Percentiles rank a stretch among this genome's conserved stretches.
Conservation (phyloP, 2,888 invertebrate genomes). For the Oligia latruncula region DNA sequence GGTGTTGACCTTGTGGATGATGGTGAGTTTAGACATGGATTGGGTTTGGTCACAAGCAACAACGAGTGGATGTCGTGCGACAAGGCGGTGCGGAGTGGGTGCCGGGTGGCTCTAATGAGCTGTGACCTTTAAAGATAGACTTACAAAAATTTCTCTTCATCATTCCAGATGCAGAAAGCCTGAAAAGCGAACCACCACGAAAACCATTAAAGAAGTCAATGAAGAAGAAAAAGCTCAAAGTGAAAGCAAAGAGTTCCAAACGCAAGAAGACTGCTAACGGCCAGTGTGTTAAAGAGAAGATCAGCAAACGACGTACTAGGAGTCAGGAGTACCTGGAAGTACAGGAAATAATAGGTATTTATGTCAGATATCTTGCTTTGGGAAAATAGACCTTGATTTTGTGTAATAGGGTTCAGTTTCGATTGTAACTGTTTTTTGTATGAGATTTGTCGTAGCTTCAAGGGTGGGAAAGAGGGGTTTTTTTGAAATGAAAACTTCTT, state of each 20-base stretch:
- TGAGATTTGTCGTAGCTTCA: background rate
- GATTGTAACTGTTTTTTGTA: background rate
- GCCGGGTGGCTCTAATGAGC: too few species aligned
- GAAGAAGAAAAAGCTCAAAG: constrained; percentile 51
- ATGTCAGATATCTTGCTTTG: background rate
- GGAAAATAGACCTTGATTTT: background rate
- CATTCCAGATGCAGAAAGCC: constrained; percentile 42
- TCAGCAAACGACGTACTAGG: constrained; percentile 44
- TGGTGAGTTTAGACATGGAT: constrained; percentile 26
- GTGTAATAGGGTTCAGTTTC: background rate
- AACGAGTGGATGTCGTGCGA: too few species aligned
- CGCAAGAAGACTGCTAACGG: constrained; percentile 37
- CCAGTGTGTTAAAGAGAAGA: constrained; percentile 29
- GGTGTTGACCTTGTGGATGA: background rate
- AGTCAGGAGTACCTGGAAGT: constrained; percentile 37
- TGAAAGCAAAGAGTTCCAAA: constrained; percentile 40
- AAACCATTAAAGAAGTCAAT: constrained; percentile 39
- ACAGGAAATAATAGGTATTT: constrained; percentile 21
- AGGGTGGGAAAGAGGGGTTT: background rate
- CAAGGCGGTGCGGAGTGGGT: too few species aligned
- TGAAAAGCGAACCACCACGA: constrained; percentile 6
- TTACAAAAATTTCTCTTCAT: background rate
- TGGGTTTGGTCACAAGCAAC: background rate
- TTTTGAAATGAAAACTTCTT: background rate
- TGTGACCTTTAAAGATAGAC: background rate